Evolutionary conservation across 2,113 vertebrate genomes (phyloP).

Genomic region (Poeciliopsis turrubarensis): DNA sequence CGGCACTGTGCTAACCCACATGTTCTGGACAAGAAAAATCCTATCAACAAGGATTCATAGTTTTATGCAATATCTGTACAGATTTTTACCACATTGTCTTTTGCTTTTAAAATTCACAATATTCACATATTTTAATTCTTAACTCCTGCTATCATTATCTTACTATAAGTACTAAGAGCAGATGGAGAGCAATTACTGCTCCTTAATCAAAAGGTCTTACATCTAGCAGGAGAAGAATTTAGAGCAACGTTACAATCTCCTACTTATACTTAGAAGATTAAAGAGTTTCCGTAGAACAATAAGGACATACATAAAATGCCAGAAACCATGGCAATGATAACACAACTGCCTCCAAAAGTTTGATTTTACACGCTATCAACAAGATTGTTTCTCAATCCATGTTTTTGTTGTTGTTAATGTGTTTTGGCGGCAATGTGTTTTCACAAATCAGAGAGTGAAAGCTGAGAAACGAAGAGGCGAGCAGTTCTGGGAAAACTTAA

Average conservation of each 20-base stretch:
- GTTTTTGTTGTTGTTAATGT: conserved; percentile 16
- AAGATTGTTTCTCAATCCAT: conserved; percentile 45
- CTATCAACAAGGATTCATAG: conserved; percentile 2
- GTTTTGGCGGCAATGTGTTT: conserved; percentile 20
- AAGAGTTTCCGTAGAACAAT: conserved; percentile 19
- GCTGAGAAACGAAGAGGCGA: conserved; percentile 14
- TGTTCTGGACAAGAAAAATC: background rate
- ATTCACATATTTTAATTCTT: conserved; percentile 10
- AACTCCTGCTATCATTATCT: conserved; percentile 51
- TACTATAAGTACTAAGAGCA: conserved; percentile 15
- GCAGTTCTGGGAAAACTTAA: conserved; percentile 37
- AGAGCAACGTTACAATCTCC: conserved; percentile 17
- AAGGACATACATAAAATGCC: conserved; percentile 21
- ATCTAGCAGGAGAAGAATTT: conserved; percentile 31
- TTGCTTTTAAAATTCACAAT: too few species aligned
- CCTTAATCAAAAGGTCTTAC: conserved; percentile 45
- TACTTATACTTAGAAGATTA: background rate
- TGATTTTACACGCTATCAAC: conserved; percentile 24
- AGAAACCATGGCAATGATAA: conserved; percentile 15
- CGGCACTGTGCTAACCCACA: background rate
- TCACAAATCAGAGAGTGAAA: conserved; percentile 37
- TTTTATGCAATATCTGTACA: conserved; percentile 31
- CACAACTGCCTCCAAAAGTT: conserved; percentile 6
- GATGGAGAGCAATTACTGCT: conserved; percentile 43
- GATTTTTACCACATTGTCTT: too few species aligned